A percentile compares a stretch with the other conserved stretches of the same genome.
phyloP scores from a whole-genome alignment of 1,140 invertebrate genomes.

The Diorhabda carinulata region DNA sequence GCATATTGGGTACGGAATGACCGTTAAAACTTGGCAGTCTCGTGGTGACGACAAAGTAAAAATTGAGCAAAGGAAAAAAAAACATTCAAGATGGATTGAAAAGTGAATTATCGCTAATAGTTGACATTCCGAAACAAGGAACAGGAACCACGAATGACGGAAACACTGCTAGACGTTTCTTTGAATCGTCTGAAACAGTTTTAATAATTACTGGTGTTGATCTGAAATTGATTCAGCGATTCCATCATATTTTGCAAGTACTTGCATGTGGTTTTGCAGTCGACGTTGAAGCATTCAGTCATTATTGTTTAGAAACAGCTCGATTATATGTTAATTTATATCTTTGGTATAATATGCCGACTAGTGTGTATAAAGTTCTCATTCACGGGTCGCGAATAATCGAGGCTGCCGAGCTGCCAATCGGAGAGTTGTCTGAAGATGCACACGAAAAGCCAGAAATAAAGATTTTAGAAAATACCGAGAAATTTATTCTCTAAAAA shows the following conservation, averaged over 20 bases:
- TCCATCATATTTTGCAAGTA: conserved; percentile 16
- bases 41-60: conserved; percentile 7
- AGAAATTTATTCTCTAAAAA: conserved; percentile 32
- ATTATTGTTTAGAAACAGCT: conserved; percentile 20
- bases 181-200: neutral
- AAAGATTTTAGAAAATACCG: conserved; percentile 31
- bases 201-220: conserved; percentile 25
- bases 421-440: conserved; percentile 36
- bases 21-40: neutral
- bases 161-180: conserved; percentile 33
- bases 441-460: conserved; percentile 25
- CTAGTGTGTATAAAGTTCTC: conserved; percentile 43
- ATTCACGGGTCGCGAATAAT: conserved; percentile 34
- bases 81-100: conserved; percentile 25
- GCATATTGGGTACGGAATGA: conserved; percentile 13
- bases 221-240: conserved; percentile 19
- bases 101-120: conserved; percentile 30
- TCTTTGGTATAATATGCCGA: conserved; percentile 41
- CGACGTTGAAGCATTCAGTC: conserved; percentile 9
- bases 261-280: conserved; percentile 5
- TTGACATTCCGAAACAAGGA: conserved; percentile 42
- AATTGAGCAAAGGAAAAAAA: conserved; percentile 11
- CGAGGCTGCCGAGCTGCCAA: conserved; percentile 31
- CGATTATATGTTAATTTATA: conserved; percentile 37
- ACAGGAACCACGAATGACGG: conserved; percentile 44